Conservation (phyloP, 2,113 vertebrate species). For the Tinamus guttatus region DNA sequence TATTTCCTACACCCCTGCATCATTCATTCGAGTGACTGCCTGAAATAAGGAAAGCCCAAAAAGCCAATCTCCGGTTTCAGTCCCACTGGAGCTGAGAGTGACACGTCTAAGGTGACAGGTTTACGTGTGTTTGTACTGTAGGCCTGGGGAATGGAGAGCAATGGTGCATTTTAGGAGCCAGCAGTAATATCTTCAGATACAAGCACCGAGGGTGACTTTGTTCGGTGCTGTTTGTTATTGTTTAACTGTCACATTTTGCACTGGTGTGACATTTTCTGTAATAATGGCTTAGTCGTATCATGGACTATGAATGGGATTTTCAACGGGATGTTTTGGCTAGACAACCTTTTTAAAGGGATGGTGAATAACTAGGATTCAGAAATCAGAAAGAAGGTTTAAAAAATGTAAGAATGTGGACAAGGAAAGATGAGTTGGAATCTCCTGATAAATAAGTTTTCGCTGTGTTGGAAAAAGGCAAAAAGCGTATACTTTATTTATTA, state of each 20-base stretch:
- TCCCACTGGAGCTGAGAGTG: not conserved
- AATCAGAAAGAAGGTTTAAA: not conserved
- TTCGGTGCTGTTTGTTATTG: not conserved
- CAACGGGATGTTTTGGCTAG: not conserved
- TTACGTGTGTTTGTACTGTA: not conserved
- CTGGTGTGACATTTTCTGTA: not conserved
- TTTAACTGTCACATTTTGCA: not conserved
- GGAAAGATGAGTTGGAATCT: not conserved
- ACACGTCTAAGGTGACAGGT: not conserved
- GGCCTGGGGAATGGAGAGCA: not conserved
- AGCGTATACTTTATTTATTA: constrained; percentile 6
- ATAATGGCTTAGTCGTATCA: not conserved
- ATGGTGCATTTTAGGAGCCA: not conserved
- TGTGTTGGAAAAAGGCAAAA: not conserved
- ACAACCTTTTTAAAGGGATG: not conserved
- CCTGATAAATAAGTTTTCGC: constrained; percentile 14
- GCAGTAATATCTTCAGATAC: not conserved
- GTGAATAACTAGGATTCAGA: not conserved
- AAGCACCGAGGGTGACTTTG: not conserved
- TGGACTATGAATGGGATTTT: not conserved
- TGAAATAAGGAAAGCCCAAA: not conserved
- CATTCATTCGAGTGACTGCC: not conserved
- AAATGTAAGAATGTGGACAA: not conserved
- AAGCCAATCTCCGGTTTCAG: not conserved
- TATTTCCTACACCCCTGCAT: not conserved